These are phyloP conservation scores for Phalera bucephala DNA, from an alignment of 2,888 invertebrate species.

Conservation along the genomic window DNA sequence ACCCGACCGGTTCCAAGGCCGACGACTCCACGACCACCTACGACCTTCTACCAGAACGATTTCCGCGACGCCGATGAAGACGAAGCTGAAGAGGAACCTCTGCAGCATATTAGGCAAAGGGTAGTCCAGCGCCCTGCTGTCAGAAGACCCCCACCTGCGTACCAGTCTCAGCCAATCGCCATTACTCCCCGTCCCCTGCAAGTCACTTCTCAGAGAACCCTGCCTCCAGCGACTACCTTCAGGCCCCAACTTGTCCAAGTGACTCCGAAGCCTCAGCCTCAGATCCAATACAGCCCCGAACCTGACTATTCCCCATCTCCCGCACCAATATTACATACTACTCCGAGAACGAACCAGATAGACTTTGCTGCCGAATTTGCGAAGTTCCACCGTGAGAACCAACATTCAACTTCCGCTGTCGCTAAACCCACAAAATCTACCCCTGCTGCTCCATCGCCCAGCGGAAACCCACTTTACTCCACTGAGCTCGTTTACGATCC, in stretches of 20 bases:
- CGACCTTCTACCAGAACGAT: slow-evolving; percentile 88
- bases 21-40: slow-evolving; percentile 81
- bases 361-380: slow-evolving; percentile 91
- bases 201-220: slow-evolving; percentile 71
- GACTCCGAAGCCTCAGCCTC: slow-evolving; percentile 78
- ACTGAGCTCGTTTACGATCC: slow-evolving; percentile 91
- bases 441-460: slow-evolving; percentile 54
- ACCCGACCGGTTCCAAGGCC: slow-evolving; percentile 66
- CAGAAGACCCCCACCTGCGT: slow-evolving; percentile 55
- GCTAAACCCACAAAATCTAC: slow-evolving; percentile 62
- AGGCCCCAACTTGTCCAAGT: slow-evolving; percentile 85
- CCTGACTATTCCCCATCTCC: slow-evolving; percentile 69
- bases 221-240: slow-evolving; percentile 86
- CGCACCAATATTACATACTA: slow-evolving; percentile 51
- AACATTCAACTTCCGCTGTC: slow-evolving; percentile 68
- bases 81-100: slow-evolving; percentile 80
- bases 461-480: slow-evolving; percentile 87
- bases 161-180: slow-evolving; percentile 78
- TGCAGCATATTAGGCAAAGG: slow-evolving; percentile 71
- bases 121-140: slow-evolving; percentile 75
- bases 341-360: slow-evolving; percentile 59
- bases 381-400: slow-evolving; percentile 87
- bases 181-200: slow-evolving; percentile 84
- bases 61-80: slow-evolving; percentile 86
- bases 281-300: slow-evolving; percentile 72